A percentile compares a stretch with the other conserved stretches of the same genome.
Evolutionary conservation across 2,888 invertebrate species (phyloP).

Genomic region (Cerastis rubricosa): DNA sequence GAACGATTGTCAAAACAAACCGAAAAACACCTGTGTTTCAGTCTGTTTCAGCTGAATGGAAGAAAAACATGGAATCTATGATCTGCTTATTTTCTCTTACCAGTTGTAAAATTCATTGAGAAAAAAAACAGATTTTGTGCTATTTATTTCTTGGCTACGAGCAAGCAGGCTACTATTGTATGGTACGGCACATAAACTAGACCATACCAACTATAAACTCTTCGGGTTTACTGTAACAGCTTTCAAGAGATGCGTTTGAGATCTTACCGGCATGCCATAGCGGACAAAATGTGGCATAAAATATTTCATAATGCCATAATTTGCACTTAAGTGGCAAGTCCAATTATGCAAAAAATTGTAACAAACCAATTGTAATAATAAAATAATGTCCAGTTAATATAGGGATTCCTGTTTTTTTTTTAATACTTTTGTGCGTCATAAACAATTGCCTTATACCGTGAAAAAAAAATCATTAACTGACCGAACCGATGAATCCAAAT

Average conservation of each 20-base stretch:
- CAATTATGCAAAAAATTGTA: conserved; percentile 47
- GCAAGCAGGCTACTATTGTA: conserved; percentile 47
- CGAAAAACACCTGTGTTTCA: conserved; percentile 49
- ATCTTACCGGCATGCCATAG: conserved; percentile 40
- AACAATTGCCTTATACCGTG: conserved; percentile 69
- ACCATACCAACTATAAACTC: conserved; percentile 38
- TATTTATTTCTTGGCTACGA: conserved; percentile 49
- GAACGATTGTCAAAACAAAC: conserved; percentile 67
- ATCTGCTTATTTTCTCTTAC: conserved; percentile 63
- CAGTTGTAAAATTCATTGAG: conserved; percentile 61
- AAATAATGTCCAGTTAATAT: conserved; percentile 25
- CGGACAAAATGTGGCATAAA: conserved; percentile 34
- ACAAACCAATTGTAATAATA: conserved; percentile 36
- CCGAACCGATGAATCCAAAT: conserved; percentile 71
- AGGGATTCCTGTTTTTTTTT: conserved; percentile 36
- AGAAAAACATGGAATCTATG: conserved; percentile 50
- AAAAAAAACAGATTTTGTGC: conserved; percentile 38
- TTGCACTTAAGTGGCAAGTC: conserved; percentile 41
- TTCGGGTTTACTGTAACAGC: conserved; percentile 49
- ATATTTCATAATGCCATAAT: conserved; percentile 44
- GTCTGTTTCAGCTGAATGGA: conserved; percentile 37
- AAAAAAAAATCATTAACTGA: conserved; percentile 67
- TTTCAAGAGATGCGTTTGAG: conserved; percentile 46
- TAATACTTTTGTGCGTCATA: conserved; percentile 49
- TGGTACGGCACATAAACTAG: conserved; percentile 46